A percentile compares a stretch with the other conserved stretches of the same genome.
Evolutionary conservation across 2,797 vertebrate species (phyloP).

Genomic region (Todus mexicanus): DNA sequence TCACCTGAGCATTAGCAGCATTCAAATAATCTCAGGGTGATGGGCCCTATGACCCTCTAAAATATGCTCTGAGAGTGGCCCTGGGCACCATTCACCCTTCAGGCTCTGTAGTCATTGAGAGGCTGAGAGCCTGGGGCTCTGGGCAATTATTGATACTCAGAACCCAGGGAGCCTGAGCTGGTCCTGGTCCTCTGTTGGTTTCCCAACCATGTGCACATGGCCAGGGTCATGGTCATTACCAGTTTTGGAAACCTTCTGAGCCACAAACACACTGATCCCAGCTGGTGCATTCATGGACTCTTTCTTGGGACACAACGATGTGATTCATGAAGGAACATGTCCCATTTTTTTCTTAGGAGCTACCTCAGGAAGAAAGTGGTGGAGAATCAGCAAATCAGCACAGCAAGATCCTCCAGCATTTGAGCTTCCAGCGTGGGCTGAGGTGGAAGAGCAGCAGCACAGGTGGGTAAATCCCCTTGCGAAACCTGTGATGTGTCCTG

Average conservation of each 20-base stretch:
- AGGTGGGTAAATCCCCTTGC: not conserved
- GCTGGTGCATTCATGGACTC: not conserved
- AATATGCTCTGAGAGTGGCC: not conserved
- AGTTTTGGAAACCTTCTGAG: not conserved
- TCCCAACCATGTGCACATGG: not conserved
- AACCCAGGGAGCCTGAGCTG: not conserved
- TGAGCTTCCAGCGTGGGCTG: not conserved
- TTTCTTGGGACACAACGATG: accelerated
- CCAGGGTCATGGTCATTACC: not conserved
- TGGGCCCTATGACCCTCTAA: too few species aligned
- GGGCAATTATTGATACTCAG: too few species aligned
- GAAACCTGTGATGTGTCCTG: not conserved
- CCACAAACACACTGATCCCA: not conserved
- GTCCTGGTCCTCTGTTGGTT: not conserved
- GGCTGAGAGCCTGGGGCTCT: not conserved
- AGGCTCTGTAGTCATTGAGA: not conserved
- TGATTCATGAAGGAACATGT: accelerated
- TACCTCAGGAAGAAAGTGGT: accelerated
- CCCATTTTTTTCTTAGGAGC: not conserved
- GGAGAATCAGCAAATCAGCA: not conserved
- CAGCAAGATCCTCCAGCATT: not conserved
- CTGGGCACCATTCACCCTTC: not conserved
- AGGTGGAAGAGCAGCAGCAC: not conserved
- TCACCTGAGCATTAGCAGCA: not conserved
- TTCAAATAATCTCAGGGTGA: not conserved